phyloP scores from a whole-genome alignment of 2,797 vertebrate genomes.

The Hybognathus amarus region DNA sequence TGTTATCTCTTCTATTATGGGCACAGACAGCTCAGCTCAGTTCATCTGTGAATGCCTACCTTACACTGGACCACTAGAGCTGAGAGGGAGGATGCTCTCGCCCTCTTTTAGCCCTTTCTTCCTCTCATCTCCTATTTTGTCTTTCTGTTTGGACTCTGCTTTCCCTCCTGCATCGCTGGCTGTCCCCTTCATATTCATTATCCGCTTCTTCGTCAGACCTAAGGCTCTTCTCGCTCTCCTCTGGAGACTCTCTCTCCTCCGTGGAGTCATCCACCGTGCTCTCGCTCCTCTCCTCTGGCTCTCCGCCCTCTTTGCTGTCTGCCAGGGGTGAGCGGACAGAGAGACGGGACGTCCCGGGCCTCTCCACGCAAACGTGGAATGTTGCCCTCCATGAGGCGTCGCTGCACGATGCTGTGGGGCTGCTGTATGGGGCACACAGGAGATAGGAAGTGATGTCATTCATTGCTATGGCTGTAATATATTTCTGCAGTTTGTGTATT shows the following conservation, averaged over 20 bases:
- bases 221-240: slow-evolving; percentile 80
- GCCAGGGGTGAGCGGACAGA: slow-evolving; percentile 77
- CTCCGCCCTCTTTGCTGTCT: slow-evolving; percentile 74
- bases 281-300: slow-evolving; percentile 78
- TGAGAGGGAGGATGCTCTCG: slow-evolving; percentile 58
- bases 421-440: slow-evolving; percentile 75
- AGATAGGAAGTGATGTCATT: slow-evolving; percentile 44
- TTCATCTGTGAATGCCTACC: slow-evolving; percentile 65
- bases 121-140: slow-evolving; percentile 40
- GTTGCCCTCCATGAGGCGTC: slow-evolving; percentile 89
- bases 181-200: slow-evolving; percentile 58
- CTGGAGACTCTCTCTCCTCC: slow-evolving; percentile 79
- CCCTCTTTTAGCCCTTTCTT: slow-evolving; percentile 59
- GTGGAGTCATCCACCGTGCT: slow-evolving; percentile 79
- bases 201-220: slow-evolving; percentile 78
- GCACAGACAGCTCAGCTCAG: slow-evolving; percentile 7
- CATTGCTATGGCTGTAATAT: not conserved
- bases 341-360: slow-evolving; percentile 64
- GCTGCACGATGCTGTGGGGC: slow-evolving; percentile 92
- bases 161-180: slow-evolving; percentile 54
- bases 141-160: slow-evolving; percentile 61
- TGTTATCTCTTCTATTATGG: slow-evolving; percentile 36
- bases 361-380: slow-evolving; percentile 80
- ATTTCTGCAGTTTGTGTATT: not conserved
- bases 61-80: slow-evolving; percentile 80